phyloP scores from a whole-genome alignment of 2,113 vertebrate genomes.

The Spea bombifrons region DNA sequence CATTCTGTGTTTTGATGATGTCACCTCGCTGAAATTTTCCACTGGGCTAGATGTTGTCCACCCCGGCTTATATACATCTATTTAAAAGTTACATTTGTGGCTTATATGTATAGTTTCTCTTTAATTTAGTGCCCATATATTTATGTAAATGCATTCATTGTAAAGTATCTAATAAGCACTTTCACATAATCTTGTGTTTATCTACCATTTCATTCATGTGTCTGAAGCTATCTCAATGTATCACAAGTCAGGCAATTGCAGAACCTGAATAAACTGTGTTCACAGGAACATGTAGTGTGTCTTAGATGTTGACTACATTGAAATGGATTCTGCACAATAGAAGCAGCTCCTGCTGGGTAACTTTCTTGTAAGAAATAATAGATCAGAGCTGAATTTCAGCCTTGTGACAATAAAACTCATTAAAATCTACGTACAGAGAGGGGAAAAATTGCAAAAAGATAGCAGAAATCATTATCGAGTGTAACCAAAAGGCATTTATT shows the following conservation, averaged over 20 bases:
- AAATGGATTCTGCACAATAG: conserved; percentile 47
- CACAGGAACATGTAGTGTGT: conserved; percentile 8
- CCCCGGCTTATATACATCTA: too few relatives aligned
- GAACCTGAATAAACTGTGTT: conserved; percentile 32
- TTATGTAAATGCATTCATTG: not conserved
- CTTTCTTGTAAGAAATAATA: conserved; percentile 45
- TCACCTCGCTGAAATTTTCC: too few relatives aligned
- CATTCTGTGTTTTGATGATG: too few relatives aligned
- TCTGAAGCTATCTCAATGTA: conserved; percentile 21
- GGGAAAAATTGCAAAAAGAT: conserved; percentile 40
- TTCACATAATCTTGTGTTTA: not conserved
- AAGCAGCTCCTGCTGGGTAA: conserved; percentile 38
- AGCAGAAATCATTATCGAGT: conserved; percentile 43
- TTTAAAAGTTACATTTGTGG: too few relatives aligned
- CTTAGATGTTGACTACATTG: conserved; percentile 41
- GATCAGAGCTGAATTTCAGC: conserved; percentile 35
- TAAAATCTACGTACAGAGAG: conserved; percentile 40
- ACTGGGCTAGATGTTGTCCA: too few relatives aligned
- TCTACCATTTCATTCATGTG: not conserved
- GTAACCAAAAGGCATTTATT: conserved; percentile 34
- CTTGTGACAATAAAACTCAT: conserved; percentile 40
- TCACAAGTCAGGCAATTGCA: conserved; percentile 25
- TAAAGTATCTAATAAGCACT: conserved; percentile 7
- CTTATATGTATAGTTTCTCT: not conserved
- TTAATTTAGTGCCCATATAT: conserved; percentile 12